Evolutionary conservation across 2,113 vertebrate genomes (phyloP), one percentile per base, ranked within the genome.

Genomic region (Dipodomys stephensi): DNA sequence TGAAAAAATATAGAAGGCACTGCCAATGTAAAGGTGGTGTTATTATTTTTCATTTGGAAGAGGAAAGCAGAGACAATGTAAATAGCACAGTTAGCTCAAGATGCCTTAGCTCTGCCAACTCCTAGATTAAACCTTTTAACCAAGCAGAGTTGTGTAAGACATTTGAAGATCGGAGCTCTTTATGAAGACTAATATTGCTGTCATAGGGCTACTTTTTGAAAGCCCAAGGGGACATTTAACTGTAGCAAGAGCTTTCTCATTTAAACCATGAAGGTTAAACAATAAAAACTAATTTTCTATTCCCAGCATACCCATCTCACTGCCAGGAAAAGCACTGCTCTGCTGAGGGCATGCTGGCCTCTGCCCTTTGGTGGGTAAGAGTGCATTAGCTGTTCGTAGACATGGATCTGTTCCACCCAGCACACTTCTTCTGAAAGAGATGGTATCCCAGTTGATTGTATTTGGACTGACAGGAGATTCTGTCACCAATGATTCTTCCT

Each of bases 211-310:
- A 57, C 91, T 96, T 94, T 84, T 88, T 84, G 90, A 95, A 97
- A 95, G 90, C 92, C 85, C 93, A 32, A 83, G 89, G 87, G 93
- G 91, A 90, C 73, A 84, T 92, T 94, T 96, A 96, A 69, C 91
- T 88, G 62, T 60, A 85, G 89, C 71, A 81, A 93, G 94, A 95
- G 88, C 93, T 93, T 90, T 79, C 79, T 96, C 93, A 90, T 94
- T 96, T 96, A 95, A 94, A 95, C 84, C 81, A 81, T 93, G 95
- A 96, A 96, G 95, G 92, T 95, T 92, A 96, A 97, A 96, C 93
- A 96, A 96, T 95, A 95, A 97, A 97, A 95, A 94, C 95, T 90
- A 93, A 96, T 96, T 94, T 96, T 93, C 94, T 94, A 77, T 94
- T 97, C 96, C 95, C 93, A 92, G 83, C 64, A 65, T 80, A 82